Evolutionary conservation across 2,888 invertebrate species (phyloP), one percentile per base, ranked within the genome.

Genomic region (Calameuta pallipes): DNA sequence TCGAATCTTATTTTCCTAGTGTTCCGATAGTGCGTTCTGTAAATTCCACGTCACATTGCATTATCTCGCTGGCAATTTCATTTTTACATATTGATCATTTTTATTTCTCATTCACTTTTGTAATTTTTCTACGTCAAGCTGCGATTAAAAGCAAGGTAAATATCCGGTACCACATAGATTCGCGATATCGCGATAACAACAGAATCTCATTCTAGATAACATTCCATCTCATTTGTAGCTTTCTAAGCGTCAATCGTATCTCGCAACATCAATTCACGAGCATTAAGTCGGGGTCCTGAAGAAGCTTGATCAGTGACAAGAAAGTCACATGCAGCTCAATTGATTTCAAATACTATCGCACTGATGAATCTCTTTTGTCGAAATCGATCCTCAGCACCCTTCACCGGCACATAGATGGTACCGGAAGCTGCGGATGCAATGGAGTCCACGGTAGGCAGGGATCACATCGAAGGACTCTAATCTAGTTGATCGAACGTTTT

Each of bases 401-500:
- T 23, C 6, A 23, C 56, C 9, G 1, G 23, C 56, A 56, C 23
- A 56, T 2, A 9, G 23, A 56, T 56, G 56, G 1, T 56, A 23
- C 56, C 9, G 56, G 9, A 56, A 56, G 56, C 23, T 23, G 9
- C 56, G 23, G 2, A 23, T 23, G 56, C 23, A 23, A 0, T 2
- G 23, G 9, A 23, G 23, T 56, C 56, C 23, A 56, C 56, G 9
- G 2, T 23, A 56, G 56, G 23, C 56, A 9, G 9, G 23, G 56
- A 56, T 56, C 2, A 56, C 23, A 23, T 9, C 23, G 56, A 56
- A 56, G 56, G 56, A 23, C 56, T 2, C 56, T 56, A 23, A 56
- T 83, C 70, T 34, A 73, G 1, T 74, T 75, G 76, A 79, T 81
- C 78, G 76, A 82, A 75, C 80, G 74, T 80, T 79, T 80, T 77